Conservation (phyloP, 1,140 invertebrate genomes). For the Drosophila hydei region DNA sequence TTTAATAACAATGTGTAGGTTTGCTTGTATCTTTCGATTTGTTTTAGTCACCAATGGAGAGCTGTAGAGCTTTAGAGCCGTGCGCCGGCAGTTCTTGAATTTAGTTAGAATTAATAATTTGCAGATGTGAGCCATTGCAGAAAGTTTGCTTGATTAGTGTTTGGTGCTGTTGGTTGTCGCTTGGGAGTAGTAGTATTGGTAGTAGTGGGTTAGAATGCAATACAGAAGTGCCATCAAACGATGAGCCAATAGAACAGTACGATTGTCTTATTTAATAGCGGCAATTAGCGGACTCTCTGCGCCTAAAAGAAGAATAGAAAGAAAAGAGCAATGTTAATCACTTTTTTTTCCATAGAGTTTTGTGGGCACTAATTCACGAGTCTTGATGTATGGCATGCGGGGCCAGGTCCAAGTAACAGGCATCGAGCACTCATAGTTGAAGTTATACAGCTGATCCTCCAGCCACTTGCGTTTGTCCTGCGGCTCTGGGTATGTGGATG, state of each 20-base stretch:
- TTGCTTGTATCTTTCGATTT: not conserved
- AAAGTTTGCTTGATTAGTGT: conserved; percentile 61
- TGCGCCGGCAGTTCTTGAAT: conserved; percentile 20
- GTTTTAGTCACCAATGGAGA: conserved; percentile 31
- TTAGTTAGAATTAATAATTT: conserved; percentile 43
- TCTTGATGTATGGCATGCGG: conserved; percentile 82
- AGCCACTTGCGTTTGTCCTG: conserved; percentile 90
- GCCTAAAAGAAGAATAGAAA: conserved; percentile 63
- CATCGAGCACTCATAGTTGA: conserved; percentile 91
- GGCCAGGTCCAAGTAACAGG: conserved; percentile 90
- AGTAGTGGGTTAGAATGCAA: conserved; percentile 72
- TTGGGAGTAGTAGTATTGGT: conserved; percentile 48
- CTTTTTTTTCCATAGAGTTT: conserved; percentile 81
- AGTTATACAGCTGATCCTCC: conserved; percentile 90
- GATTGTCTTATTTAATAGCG: conserved; percentile 76
- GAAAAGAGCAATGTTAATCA: conserved; percentile 65
- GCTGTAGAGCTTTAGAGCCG: conserved; percentile 12
- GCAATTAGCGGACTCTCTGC: conserved; percentile 80
- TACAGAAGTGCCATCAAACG: conserved; percentile 70
- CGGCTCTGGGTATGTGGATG: conserved; percentile 93
- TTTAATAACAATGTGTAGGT: conserved; percentile 19
- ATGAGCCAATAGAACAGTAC: conserved; percentile 51
- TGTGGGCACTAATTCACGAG: conserved; percentile 82
- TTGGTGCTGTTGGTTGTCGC: conserved; percentile 65
- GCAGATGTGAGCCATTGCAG: conserved; percentile 58